A percentile compares a stretch with the other conserved stretches of the same genome.
These are phyloP conservation scores for Sphenopsis melanotis DNA, from an alignment of 2,797 vertebrate genomes.

Conservation along the genomic window DNA sequence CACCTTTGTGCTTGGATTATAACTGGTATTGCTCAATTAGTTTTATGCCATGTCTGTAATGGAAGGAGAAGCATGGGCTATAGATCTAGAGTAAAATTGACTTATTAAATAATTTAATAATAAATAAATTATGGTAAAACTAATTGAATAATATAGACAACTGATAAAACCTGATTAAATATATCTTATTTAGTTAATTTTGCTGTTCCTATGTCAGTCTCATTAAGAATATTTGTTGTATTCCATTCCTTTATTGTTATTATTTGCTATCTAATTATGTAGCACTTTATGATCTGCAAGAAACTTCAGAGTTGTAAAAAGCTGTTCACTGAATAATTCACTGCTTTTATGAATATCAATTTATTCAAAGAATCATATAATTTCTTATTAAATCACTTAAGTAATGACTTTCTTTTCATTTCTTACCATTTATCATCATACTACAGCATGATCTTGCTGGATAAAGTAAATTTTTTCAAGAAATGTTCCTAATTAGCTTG, in stretches of 20 bases:
- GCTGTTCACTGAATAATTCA: background rate
- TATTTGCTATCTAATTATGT: background rate
- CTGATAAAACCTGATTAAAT: background rate
- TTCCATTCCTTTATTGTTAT: background rate
- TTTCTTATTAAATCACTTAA: background rate
- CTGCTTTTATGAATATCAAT: background rate
- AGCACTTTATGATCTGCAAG: background rate
- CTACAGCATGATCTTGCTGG: background rate
- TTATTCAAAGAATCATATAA: background rate
- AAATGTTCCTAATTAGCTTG: background rate
- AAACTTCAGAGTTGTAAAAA: background rate
- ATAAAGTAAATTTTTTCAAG: background rate
- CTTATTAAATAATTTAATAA: background rate
- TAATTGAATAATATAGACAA: background rate
- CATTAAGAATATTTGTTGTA: background rate
- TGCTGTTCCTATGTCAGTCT: background rate
- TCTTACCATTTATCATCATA: background rate
- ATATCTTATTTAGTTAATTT: background rate
- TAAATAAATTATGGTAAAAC: background rate
- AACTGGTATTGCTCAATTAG: background rate
- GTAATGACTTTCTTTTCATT: background rate
- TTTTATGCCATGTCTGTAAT: background rate
- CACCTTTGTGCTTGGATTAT: background rate
- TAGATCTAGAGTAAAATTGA: background rate
- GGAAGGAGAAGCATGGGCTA: background rate